Evolutionary conservation across 2,888 invertebrate genomes (phyloP), one percentile per base, ranked within the genome.

Genomic region (Plagodis dolabraria): DNA sequence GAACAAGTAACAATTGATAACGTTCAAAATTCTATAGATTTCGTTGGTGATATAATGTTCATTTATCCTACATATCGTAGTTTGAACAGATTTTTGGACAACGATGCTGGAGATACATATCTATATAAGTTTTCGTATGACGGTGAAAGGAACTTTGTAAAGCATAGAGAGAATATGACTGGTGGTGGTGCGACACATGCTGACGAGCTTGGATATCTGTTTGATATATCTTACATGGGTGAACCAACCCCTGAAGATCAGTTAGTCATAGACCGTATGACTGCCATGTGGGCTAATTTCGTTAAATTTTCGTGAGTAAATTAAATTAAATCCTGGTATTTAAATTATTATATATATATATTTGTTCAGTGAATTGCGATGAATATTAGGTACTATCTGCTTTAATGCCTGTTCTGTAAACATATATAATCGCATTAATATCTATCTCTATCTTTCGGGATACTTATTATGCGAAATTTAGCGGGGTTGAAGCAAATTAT

Each of bases 161-260:
- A 74, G 49, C 52, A 60, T 8, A 63, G 45, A 8, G 5, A n/a
- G 0, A 79, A 81, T 36, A 54, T 74, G 0, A 77, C 72, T 2
- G 46, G 42, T 2, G 68, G 60, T 0, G 75, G 76, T 0, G 82
- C 82, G 1, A 45, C 63, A 0, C 83, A 83, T 53, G 74, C 72
- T 0, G 81, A 82, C 47, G 82, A 85, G 57, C 33, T 80, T 0
- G 75, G 78, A 5, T 85, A 83, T 65, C 57, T 80, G 36, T 82
- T 80, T 63, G 75, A 76, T 47, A 58, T 73, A 5, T 55, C 60
- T 6, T 69, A 65, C 33, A 45, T 64, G 7, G 63, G 65, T 0
- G 61, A 67, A 1, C 69, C 74, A 0, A 63, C 67, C 1, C 49
- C 64, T 4, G 69, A 62, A 7, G 82, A 83, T 58, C 74, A 77